Conservation (phyloP, 2,113 vertebrate genomes). For the Phyllopteryx taeniolatus region DNA sequence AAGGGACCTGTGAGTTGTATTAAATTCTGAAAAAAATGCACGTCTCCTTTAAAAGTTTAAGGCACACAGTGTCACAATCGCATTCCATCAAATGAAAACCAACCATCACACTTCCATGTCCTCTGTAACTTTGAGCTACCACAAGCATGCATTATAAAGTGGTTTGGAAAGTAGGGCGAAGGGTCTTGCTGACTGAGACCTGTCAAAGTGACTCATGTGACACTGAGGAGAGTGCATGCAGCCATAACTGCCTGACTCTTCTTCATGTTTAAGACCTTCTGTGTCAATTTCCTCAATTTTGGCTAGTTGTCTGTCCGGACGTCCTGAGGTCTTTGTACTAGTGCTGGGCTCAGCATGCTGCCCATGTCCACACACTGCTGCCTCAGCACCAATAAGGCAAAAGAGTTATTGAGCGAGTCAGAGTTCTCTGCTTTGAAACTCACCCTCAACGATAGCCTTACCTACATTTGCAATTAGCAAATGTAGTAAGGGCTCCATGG, state of each 20-base stretch:
- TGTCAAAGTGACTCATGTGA: slow-evolving; percentile 51
- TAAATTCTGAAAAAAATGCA: too few relatives aligned
- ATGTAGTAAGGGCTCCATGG: too few relatives aligned
- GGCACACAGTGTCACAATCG: not conserved
- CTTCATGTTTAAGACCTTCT: slow-evolving; percentile 24
- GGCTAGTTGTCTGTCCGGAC: slow-evolving; percentile 47
- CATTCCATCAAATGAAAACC: not conserved
- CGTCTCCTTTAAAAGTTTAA: not conserved
- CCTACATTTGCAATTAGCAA: slow-evolving; percentile 31
- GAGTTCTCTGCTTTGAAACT: slow-evolving; percentile 67
- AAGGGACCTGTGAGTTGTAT: too few relatives aligned
- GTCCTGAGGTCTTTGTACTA: slow-evolving; percentile 70
- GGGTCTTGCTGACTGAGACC: slow-evolving; percentile 45
- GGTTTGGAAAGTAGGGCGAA: slow-evolving; percentile 7
- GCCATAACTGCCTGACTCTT: slow-evolving; percentile 17
- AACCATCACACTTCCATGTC: not conserved
- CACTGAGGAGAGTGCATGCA: slow-evolving; percentile 13
- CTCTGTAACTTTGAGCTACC: slow-evolving; percentile 4
- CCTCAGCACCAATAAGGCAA: slow-evolving; percentile 73
- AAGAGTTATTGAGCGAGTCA: slow-evolving; percentile 58
- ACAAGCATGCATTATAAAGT: slow-evolving; percentile 26
- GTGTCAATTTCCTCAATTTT: slow-evolving; percentile 43
- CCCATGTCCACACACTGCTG: slow-evolving; percentile 70
- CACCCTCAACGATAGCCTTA: slow-evolving; percentile 57
- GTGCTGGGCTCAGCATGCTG: slow-evolving; percentile 75